Evolutionary conservation across 2,797 vertebrate species (phyloP).

Genomic region (Pseudomugil gertrudae): DNA sequence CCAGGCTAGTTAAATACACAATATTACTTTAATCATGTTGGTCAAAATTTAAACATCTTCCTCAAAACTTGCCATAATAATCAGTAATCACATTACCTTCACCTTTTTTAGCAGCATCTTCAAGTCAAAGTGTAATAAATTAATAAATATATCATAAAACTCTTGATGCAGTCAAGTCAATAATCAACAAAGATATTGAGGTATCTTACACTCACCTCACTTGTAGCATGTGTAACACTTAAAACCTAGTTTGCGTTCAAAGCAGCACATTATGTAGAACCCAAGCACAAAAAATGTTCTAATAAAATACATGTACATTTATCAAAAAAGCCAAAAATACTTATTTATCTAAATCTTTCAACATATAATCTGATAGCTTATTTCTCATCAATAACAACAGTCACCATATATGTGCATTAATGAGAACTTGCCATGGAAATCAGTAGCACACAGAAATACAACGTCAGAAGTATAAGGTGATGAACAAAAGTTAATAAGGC

Average conservation of each 20-base stretch:
- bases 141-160: slow-evolving; percentile 52
- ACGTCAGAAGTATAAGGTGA: slow-evolving; percentile 25
- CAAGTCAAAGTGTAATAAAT: slow-evolving; percentile 48
- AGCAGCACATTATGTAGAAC: slow-evolving; percentile 70
- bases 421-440: slow-evolving; percentile 32
- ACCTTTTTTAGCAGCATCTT: slow-evolving; percentile 47
- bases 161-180: slow-evolving; percentile 51
- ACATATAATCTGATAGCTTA: slow-evolving; percentile 30
- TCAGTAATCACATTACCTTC: slow-evolving; percentile 19
- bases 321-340: slow-evolving; percentile 72
- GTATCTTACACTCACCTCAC: slow-evolving; percentile 66
- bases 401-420: slow-evolving; percentile 46
- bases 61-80: slow-evolving; percentile 6
- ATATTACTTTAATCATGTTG: slow-evolving; percentile 35
- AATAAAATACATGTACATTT: slow-evolving; percentile 58
- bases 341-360: slow-evolving; percentile 50
- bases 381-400: slow-evolving; percentile 40
- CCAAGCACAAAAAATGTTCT: slow-evolving; percentile 34
- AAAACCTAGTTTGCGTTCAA: slow-evolving; percentile 50
- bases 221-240: slow-evolving; percentile 42
- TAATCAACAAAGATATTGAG: slow-evolving; percentile 59
- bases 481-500: slow-evolving; percentile 63
- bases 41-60: slow-evolving; percentile 38
- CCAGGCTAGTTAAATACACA: neutral
- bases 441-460: slow-evolving; percentile 31